Percentiles rank a stretch among this genome's conserved stretches.
Evolutionary conservation across 2,113 vertebrate genomes (phyloP).

Genomic region (Ia io): DNA sequence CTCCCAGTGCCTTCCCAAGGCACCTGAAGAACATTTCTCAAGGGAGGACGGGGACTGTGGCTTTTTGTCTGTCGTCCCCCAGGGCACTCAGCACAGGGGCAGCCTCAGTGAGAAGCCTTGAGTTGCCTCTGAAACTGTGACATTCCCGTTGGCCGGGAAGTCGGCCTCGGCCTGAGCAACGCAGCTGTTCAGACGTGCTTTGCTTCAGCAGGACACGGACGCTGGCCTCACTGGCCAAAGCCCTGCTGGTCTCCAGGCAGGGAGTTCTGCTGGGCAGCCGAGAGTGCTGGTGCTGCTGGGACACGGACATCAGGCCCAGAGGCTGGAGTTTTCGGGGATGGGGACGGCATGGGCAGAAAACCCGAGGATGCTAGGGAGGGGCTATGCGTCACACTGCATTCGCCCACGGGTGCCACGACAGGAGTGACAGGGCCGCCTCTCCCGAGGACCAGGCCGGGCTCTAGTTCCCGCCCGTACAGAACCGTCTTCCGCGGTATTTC

Average conservation of each 20-base stretch:
- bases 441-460: neutral
- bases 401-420: too few relatives aligned
- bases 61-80: neutral
- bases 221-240: neutral
- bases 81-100: accelerated
- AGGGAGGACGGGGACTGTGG: neutral
- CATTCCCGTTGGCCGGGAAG: neutral
- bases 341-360: neutral
- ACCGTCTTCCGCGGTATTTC: conserved; percentile 16
- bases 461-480: neutral
- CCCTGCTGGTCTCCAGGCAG: neutral
- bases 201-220: neutral
- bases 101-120: neutral
- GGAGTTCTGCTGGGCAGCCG: neutral
- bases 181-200: neutral
- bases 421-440: neutral
- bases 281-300: neutral
- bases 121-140: neutral
- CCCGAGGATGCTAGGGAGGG: neutral
- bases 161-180: neutral
- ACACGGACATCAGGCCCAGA: neutral
- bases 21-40: neutral
- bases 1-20: neutral
- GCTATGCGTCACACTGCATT: accelerated
- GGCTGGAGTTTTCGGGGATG: neutral